Percentiles rank a stretch among this genome's conserved stretches.
Conservation (phyloP, 2,797 vertebrate species). For the Glossophaga mutica region DNA sequence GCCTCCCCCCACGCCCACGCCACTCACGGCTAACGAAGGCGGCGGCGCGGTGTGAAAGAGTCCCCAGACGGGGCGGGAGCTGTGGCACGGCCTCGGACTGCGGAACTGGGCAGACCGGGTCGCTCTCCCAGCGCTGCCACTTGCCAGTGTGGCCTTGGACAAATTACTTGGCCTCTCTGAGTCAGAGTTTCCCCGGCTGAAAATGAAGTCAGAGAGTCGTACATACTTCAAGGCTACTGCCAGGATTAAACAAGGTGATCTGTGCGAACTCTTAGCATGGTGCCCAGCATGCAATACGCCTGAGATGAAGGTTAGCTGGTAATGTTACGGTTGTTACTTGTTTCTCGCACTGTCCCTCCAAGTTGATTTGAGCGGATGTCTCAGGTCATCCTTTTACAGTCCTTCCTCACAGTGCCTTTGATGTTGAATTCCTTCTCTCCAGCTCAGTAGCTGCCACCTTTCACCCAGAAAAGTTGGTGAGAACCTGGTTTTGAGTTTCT, state of each 20-base stretch:
- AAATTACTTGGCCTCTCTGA: neutral
- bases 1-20: neutral
- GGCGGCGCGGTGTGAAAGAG: fast-evolving
- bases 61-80: fast-evolving
- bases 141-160: fast-evolving
- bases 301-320: neutral
- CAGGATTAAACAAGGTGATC: neutral
- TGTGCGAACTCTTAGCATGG: fast-evolving
- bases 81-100: neutral
- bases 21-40: neutral
- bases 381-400: fast-evolving
- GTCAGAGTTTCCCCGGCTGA: neutral
- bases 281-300: neutral
- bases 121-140: fast-evolving
- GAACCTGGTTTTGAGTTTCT: neutral
- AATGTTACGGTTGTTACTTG: neutral
- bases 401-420: neutral
- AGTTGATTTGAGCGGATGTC: fast-evolving
- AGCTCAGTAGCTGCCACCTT: too few species aligned
- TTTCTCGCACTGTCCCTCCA: neutral
- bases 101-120: fast-evolving
- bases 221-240: fast-evolving
- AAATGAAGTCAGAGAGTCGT: neutral
- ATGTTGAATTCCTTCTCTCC: neutral
- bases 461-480: neutral